These are phyloP conservation scores for Pelvicachromis taeniatus DNA, from an alignment of 2,113 vertebrate species.

Conservation along the genomic window DNA sequence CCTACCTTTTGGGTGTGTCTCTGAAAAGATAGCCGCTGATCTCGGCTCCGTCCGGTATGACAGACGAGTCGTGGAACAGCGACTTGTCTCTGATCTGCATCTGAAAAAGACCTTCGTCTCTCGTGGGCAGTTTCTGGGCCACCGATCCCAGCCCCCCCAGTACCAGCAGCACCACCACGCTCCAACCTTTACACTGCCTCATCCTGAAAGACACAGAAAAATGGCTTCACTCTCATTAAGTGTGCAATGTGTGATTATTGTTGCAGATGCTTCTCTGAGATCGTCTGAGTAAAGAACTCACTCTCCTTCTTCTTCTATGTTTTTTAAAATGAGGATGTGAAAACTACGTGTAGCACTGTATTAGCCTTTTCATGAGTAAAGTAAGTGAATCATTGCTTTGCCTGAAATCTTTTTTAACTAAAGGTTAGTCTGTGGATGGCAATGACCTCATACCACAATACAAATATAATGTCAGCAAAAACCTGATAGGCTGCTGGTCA, in stretches of 20 bases:
- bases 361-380: neutral
- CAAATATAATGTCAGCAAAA: neutral
- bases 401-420: neutral
- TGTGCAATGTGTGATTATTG: neutral
- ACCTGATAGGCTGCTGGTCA: neutral
- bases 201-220: conserved; percentile 76
- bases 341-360: neutral
- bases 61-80: conserved; percentile 88
- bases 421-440: neutral
- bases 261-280: neutral
- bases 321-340: neutral
- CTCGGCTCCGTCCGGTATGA: conserved; percentile 94
- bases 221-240: neutral
- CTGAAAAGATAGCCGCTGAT: conserved; percentile 94
- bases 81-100: conserved; percentile 95
- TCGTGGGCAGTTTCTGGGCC: conserved; percentile 91
- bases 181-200: conserved; percentile 71
- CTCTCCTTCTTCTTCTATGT: neutral
- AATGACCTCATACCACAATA: neutral
- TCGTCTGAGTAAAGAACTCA: neutral
- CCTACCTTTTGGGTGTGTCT: conserved; percentile 92
- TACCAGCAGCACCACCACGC: conserved; percentile 66
- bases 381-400: neutral
- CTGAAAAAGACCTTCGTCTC: conserved; percentile 96
- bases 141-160: conserved; percentile 67